Conservation (phyloP, 2,888 invertebrate species). For the Epirrhoe alternata region DNA sequence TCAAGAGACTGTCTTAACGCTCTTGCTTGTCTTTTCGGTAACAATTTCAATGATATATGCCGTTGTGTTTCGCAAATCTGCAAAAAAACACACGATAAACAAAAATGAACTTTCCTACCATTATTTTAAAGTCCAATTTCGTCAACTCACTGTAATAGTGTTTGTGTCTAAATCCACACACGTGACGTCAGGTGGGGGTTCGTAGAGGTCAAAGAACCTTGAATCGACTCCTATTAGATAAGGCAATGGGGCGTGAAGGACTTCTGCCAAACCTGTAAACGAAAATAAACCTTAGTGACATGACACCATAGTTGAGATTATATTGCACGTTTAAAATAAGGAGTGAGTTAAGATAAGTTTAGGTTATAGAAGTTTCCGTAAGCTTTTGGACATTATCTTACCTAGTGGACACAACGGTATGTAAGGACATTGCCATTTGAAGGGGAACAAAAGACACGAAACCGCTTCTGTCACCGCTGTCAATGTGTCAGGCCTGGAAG, state of each 20-base stretch:
- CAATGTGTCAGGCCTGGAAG: conserved; percentile 94
- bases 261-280: conserved; percentile 92
- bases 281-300: conserved; percentile 20
- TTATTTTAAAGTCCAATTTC: not conserved
- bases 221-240: conserved; percentile 99
- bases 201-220: conserved; percentile 98
- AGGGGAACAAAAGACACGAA: conserved; percentile 97
- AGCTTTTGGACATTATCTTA: conserved; percentile 64
- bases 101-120: conserved; percentile 1
- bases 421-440: conserved; percentile 99
- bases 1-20: conserved; percentile 92
- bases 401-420: conserved; percentile 99
- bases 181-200: conserved; percentile 98
- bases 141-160: conserved; percentile 91
- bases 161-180: conserved; percentile 99
- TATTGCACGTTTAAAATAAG: not conserved
- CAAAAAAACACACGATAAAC: conserved; percentile 43
- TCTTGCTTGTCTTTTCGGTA: conserved; percentile 95
- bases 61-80: conserved; percentile 95
- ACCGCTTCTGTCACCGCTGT: conserved; percentile 99
- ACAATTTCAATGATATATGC: conserved; percentile 90
- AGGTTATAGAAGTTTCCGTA: no score
- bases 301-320: not conserved
- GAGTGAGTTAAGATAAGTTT: no score
- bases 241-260: conserved; percentile 98